A percentile compares a stretch with the other conserved stretches of the same genome.
Evolutionary conservation across 2,113 vertebrate species (phyloP).

Genomic region (Hirundichthys speculiger): DNA sequence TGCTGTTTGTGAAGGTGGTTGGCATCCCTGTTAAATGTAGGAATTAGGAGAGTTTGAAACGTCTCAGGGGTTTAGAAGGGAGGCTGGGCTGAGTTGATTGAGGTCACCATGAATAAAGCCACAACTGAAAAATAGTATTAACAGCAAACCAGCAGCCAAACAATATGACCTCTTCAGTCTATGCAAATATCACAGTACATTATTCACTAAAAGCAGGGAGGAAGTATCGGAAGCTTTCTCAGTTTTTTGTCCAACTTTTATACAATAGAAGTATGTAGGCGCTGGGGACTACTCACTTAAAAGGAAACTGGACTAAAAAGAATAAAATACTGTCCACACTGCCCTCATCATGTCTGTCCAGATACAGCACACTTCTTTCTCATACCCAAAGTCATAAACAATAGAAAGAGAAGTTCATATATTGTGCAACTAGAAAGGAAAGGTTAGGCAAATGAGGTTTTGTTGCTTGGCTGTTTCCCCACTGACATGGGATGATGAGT

Average conservation of each 20-base stretch:
- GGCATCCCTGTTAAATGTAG: slow-evolving; percentile 45
- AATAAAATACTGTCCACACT: slow-evolving; percentile 63
- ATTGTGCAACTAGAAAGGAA: slow-evolving; percentile 28
- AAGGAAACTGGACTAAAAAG: slow-evolving; percentile 72
- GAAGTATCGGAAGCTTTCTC: slow-evolving; percentile 64
- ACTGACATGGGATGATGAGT: slow-evolving; percentile 22
- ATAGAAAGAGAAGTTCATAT: slow-evolving; percentile 48
- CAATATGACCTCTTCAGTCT: slow-evolving; percentile 72
- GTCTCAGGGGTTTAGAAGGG: not conserved
- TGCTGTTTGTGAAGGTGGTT: slow-evolving; percentile 32
- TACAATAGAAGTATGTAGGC: slow-evolving; percentile 72
- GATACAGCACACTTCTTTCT: slow-evolving; percentile 23
- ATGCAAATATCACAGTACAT: slow-evolving; percentile 77
- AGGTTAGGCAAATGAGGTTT: slow-evolving; percentile 18
- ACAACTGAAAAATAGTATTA: slow-evolving; percentile 76
- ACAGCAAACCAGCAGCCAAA: slow-evolving; percentile 77
- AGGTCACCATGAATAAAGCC: slow-evolving; percentile 73
- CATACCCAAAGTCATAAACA: slow-evolving; percentile 47
- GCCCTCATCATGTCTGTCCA: slow-evolving; percentile 50
- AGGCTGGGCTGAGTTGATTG: slow-evolving; percentile 7
- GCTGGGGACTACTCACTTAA: slow-evolving; percentile 68
- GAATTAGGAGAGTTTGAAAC: slow-evolving; percentile 7
- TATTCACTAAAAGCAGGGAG: slow-evolving; percentile 76
- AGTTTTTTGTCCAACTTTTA: slow-evolving; percentile 26
- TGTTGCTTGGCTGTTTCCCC: slow-evolving; percentile 42